Evolutionary conservation across 2,888 invertebrate species (phyloP).

Genomic region (Abrostola tripartita): DNA sequence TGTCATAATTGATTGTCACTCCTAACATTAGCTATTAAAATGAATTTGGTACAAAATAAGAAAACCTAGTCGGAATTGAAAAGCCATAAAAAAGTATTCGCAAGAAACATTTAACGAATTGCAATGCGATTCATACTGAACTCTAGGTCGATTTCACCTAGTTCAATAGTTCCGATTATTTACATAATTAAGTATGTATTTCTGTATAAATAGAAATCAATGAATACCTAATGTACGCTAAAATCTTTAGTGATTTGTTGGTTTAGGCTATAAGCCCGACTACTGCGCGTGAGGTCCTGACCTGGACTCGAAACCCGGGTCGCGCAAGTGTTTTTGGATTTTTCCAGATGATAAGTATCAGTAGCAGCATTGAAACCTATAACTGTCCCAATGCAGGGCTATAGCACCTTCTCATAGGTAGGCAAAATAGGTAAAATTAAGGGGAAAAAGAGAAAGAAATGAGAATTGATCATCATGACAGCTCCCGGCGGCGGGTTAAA

Average conservation of each 20-base stretch:
- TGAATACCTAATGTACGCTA: slow-evolving; percentile 4
- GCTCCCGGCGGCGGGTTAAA: too few species aligned
- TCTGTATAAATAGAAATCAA: slow-evolving; percentile 6
- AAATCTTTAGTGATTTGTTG: not conserved
- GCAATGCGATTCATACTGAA: slow-evolving; percentile 17
- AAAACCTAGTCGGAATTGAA: not conserved
- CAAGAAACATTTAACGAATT: slow-evolving; percentile 18
- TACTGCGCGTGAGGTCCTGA: too few species aligned
- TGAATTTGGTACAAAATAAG: not conserved
- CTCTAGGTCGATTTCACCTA: slow-evolving; percentile 43
- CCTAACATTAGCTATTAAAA: slow-evolving; percentile 15
- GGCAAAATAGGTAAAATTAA: too few species aligned
- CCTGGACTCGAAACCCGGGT: too few species aligned
- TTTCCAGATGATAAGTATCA: too few species aligned
- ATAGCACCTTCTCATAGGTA: too few species aligned
- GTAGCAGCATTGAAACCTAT: too few species aligned
- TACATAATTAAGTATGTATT: slow-evolving; percentile 17
- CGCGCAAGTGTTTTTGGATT: too few species aligned
- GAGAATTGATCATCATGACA: too few species aligned
- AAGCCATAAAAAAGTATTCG: slow-evolving; percentile 16
- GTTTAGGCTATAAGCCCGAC: too few species aligned
- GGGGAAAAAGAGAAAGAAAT: too few species aligned
- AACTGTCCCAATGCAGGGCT: too few species aligned
- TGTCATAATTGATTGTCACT: slow-evolving; percentile 27
- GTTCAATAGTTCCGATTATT: slow-evolving; percentile 13